Conservation (phyloP, 2,113 vertebrate genomes). For the Candoia aspera region DNA sequence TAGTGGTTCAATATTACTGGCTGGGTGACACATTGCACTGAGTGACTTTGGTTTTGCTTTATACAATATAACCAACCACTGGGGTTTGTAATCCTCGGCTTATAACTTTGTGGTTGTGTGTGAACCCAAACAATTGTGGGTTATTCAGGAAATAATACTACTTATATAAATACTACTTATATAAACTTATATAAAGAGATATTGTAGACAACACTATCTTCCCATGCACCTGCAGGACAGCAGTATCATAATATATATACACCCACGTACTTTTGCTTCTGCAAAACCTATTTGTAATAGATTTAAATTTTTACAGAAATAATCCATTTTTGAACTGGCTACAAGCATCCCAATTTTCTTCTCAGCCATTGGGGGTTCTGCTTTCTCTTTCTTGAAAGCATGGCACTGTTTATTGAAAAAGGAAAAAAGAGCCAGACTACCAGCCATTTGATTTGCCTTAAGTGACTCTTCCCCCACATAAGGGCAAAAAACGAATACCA, state of each 20-base stretch:
- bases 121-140: background rate
- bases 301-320: background rate
- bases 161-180: background rate
- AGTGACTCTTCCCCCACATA: background rate
- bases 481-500: constrained; percentile 9
- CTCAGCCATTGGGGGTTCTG: background rate
- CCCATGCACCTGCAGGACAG: background rate
- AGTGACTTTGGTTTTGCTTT: background rate
- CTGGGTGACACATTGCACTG: background rate
- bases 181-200: background rate
- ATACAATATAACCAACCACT: background rate
- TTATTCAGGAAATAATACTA: background rate
- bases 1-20: background rate
- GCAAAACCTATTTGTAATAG: background rate
- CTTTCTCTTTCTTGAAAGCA: background rate
- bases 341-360: background rate
- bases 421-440: background rate
- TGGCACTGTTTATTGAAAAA: background rate
- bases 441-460: background rate
- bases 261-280: background rate
- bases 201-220: background rate
- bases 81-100: background rate
- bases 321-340: background rate
- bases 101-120: background rate
- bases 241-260: background rate